Base-by-base conservation (phyloP, 1,140 invertebrate genomes). In the Diorhabda sublineata region DNA sequence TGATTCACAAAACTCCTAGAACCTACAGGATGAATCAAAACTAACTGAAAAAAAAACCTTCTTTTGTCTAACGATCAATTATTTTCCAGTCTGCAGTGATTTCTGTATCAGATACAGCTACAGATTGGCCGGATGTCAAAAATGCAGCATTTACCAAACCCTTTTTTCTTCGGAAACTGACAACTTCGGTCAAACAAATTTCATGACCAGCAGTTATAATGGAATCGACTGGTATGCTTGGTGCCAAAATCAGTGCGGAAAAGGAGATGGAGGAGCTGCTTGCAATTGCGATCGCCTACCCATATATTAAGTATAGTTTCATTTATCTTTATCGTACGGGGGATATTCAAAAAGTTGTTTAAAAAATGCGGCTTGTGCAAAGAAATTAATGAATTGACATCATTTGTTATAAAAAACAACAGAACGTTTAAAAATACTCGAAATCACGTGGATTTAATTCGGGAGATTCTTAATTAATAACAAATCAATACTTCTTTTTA, bases 201-300 rank as follows among this genome's bases (percentile, higher is more conserved):
- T 52, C 6, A 6, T 2, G n/a, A 52, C n/a, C 6, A 52, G n/a
- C n/a, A 52, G 6, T 52, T 52, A 52, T 52, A n/a, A 6, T 52
- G 47, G 47, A 4, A 62, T 78, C 45, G 77, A 79, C 71, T 86
- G 84, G 84, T 76, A 81, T 59, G 68, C 75, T 69, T 80, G 84
- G 81, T 86, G 85, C 75, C 75, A 72, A 67, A 45, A 74, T 42
- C 77, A 82, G 71, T 86, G 85, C 77, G 76, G 79, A 68, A 80
- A 79, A 72, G 83, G 83, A 0, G 82, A 84, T 7, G 85, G 86
- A 0, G 85, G 85, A 0, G 82, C 81, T 43, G 85, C 85, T 74
- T 86, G 85, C 78, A 81, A 84, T 74, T 86, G 85, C 79, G 84
- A 85, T 81, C 76, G 84, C 62, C 79, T 83, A 59, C 84, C 84